Conservation (phyloP, 2,113 vertebrate genomes). For the Gadus chalcogrammus region DNA sequence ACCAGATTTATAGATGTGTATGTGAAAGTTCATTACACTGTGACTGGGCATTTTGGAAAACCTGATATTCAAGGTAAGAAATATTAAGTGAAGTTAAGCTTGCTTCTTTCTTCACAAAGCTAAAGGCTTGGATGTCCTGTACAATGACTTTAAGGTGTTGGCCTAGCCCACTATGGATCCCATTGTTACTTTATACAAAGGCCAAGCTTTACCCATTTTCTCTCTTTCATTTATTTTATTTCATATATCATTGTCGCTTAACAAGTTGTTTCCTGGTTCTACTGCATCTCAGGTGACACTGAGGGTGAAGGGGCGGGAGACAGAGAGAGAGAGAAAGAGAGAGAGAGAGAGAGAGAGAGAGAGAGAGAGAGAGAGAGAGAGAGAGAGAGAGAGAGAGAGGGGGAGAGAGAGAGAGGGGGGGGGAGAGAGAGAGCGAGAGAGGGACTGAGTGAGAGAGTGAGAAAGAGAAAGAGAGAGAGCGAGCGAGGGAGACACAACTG, state of each 20-base stretch:
- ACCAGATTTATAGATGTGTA: background rate
- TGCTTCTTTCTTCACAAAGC: background rate
- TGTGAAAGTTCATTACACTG: background rate
- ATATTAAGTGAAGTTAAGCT: no score
- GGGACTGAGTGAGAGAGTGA: background rate
- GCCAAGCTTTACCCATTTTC: background rate
- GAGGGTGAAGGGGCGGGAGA: conserved; percentile 1
- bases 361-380: background rate
- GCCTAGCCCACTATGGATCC: background rate
- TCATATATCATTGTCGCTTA: conserved; percentile 7
- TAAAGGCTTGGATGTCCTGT: background rate
- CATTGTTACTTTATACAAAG: conserved; percentile 7
- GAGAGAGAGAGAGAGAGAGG: background rate
- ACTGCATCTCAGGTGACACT: conserved; percentile 45
- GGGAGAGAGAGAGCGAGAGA: background rate
- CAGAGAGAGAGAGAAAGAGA: background rate
- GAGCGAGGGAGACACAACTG: background rate
- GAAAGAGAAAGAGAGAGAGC: background rate
- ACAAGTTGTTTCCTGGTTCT: conserved; percentile 5
- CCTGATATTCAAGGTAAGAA: no score
- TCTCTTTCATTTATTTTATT: background rate
- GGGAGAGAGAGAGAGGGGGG: background rate
- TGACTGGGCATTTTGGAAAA: no score
- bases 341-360: background rate
- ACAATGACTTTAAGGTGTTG: background rate